Conservation (phyloP, 2,113 vertebrate species). For the Ancistrus triradiatus region DNA sequence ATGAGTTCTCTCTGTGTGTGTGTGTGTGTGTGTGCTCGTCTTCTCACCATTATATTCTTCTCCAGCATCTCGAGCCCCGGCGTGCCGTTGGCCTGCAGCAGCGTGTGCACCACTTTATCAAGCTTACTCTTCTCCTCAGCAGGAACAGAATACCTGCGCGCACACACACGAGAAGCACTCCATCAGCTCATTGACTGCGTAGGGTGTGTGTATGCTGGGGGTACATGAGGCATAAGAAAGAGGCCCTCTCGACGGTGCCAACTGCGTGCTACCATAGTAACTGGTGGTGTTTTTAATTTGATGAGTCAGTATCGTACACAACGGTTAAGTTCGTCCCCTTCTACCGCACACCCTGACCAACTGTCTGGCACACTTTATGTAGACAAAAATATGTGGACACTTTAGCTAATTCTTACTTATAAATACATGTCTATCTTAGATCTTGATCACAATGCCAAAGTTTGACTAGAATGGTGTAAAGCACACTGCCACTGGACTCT, state of each 20-base stretch:
- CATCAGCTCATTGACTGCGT: not conserved
- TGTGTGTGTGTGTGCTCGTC: not conserved
- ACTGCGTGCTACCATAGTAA: slow-evolving; percentile 33
- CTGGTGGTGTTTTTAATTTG: slow-evolving; percentile 6
- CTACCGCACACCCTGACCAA: too few species aligned
- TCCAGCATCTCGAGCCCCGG: slow-evolving; percentile 98
- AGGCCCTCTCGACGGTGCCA: not conserved
- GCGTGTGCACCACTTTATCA: slow-evolving; percentile 96
- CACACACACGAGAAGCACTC: not conserved
- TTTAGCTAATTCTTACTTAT: too few species aligned
- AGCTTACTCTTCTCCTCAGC: slow-evolving; percentile 97
- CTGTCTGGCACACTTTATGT: too few species aligned
- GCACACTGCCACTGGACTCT: too few species aligned
- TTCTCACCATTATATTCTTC: slow-evolving; percentile 92
- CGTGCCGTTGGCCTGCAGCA: slow-evolving; percentile 97
- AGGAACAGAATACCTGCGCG: slow-evolving; percentile 95
- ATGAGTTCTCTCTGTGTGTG: too few species aligned
- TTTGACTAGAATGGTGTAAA: too few species aligned
- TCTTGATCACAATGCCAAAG: too few species aligned
- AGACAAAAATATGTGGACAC: too few species aligned
- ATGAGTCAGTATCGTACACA: slow-evolving; percentile 1
- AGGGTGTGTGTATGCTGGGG: too few species aligned
- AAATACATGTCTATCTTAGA: too few species aligned
- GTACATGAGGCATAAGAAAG: too few species aligned
- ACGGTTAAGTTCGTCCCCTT: too few species aligned